A percentile compares a stretch with the other conserved stretches of the same genome.
Evolutionary conservation across 2,113 vertebrate species (phyloP).

Genomic region (Solea senegalensis): DNA sequence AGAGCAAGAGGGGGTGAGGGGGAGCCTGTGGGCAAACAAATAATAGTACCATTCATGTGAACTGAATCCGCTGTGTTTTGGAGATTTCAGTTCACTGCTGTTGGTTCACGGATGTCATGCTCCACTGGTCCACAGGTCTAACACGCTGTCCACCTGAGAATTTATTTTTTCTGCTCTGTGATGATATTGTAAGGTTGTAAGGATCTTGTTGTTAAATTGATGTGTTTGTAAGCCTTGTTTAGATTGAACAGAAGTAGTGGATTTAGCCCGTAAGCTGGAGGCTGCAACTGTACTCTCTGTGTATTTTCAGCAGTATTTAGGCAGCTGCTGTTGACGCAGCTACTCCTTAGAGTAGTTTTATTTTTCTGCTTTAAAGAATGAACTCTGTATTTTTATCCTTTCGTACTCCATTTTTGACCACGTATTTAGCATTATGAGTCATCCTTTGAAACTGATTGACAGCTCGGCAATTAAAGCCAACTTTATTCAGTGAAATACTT

Average conservation of each 20-base stretch:
- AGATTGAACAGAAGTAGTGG: conserved; percentile 40
- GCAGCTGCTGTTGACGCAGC: conserved; percentile 51
- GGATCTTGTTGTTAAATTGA: conserved; percentile 22
- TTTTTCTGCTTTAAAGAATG: conserved; percentile 40
- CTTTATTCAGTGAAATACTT: background rate
- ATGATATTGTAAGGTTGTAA: background rate
- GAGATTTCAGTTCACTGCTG: background rate
- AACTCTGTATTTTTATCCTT: conserved; percentile 13
- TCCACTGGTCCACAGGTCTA: background rate
- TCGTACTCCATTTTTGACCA: conserved; percentile 19
- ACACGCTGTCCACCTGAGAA: background rate
- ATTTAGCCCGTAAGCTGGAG: conserved; percentile 27
- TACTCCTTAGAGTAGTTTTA: conserved; percentile 23
- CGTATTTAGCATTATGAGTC: conserved; percentile 14
- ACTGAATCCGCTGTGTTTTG: background rate
- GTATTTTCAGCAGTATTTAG: conserved; percentile 48
- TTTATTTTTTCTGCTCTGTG: background rate
- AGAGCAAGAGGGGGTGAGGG: background rate
- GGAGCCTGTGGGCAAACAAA: conserved; percentile 8
- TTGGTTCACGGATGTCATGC: background rate
- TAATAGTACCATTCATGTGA: conserved; percentile 18
- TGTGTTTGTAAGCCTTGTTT: conserved; percentile 32
- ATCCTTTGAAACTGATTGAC: conserved; percentile 36
- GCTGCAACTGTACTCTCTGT: conserved; percentile 59
- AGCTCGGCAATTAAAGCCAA: conserved; percentile 23